Evolutionary conservation across 2,113 vertebrate genomes (phyloP).

Genomic region (Progne subis): DNA sequence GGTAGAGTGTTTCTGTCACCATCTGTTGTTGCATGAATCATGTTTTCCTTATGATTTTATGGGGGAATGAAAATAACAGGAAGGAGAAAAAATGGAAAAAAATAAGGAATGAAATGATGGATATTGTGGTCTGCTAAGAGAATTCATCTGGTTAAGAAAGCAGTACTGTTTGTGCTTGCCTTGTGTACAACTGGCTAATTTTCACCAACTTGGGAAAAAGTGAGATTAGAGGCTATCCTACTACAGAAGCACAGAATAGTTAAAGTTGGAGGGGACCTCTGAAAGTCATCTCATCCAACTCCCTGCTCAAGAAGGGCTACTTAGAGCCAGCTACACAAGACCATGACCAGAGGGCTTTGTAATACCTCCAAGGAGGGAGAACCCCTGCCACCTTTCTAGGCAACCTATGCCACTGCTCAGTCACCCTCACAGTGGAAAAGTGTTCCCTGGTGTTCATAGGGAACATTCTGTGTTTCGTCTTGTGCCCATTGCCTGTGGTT

Average conservation of each 20-base stretch:
- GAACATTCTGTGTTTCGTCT: not conserved
- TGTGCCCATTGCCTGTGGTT: not conserved
- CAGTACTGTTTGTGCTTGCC: not conserved
- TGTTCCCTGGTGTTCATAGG: not conserved
- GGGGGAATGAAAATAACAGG: conserved; percentile 2
- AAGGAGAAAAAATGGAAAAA: not conserved
- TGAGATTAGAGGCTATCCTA: not conserved
- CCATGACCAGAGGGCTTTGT: not conserved
- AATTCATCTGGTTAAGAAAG: not conserved
- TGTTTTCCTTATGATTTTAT: conserved; percentile 16
- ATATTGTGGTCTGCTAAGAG: not conserved
- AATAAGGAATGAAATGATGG: not conserved
- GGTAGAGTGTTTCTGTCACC: conserved; percentile 1
- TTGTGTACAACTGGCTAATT: not conserved
- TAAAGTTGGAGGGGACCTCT: not conserved
- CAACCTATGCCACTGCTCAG: fast-evolving
- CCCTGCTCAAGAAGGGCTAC: not conserved
- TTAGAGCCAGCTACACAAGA: not conserved
- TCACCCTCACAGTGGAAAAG: not conserved
- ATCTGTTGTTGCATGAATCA: conserved; percentile 52
- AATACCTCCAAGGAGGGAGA: not conserved
- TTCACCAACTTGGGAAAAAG: not conserved
- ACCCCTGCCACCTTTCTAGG: not conserved
- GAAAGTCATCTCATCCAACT: not conserved
- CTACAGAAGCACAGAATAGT: not conserved